Evolutionary conservation across 1,140 invertebrate species (phyloP), one percentile per base, ranked within the genome.

Genomic region (Melanaphis sacchari): DNA sequence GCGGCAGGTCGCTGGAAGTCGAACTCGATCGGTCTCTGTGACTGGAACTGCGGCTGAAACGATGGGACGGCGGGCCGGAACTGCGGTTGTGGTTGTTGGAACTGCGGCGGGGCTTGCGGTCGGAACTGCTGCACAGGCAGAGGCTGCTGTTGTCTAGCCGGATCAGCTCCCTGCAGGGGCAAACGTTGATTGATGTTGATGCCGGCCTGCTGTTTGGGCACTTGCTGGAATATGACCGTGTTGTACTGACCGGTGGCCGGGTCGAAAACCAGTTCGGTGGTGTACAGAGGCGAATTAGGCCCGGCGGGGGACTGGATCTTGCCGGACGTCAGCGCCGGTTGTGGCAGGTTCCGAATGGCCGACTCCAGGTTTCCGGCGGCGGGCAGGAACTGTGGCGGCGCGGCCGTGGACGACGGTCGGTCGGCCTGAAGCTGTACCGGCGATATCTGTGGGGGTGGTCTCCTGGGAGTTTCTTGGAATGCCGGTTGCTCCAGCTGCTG

Each of bases 231-330:
- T 46, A 97, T 95, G 94, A 97, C 97, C 26, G 97, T 97, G 94
- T 97, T 97, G 96, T 98, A 98, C 94, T 97, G 96, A 93, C 97
- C 97, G 94, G 96, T 97, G n/a, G 96, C 94, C 76, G 97, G 97
- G 95, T 98, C 97, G 95, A 96, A 98, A 0, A 98, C 96, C 18
- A 98, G 95, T 94, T 98, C 97, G 38, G 97, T 97, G 89, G 97
- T 96, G 95, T 98, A 98, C 94, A 97, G 96, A 81, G 97, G 94
- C 94, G 95, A 87, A 92, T 94, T 94, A 43, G 94, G 66, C 0
- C 81, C 92, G 66, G 54, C 93, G 93, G 93, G 94, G 94, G 88
- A 96, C 36, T n/a, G 59, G 15, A 76, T 9, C 95, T 94, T 66
- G 95, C 93, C 88, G 95, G 94, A 66, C 40, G 36, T n/a, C 31